These are phyloP conservation scores for Chrysemys picta DNA, from an alignment of 2,113 vertebrate species.

Conservation along the genomic window DNA sequence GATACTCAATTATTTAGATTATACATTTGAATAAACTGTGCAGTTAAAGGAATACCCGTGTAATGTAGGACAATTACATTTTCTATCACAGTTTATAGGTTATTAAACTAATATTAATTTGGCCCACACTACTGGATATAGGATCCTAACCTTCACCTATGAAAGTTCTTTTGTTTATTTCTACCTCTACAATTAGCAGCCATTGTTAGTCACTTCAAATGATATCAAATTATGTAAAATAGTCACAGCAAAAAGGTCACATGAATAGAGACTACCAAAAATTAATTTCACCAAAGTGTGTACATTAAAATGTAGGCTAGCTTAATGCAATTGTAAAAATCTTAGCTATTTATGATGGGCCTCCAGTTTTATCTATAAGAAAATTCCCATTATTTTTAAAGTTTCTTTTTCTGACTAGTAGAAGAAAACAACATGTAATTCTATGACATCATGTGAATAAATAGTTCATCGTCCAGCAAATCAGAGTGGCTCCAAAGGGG, in stretches of 20 bases:
- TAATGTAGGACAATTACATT: constrained; percentile 86
- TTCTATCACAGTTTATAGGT: constrained; percentile 81
- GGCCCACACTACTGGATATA: constrained; percentile 75
- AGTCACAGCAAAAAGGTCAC: constrained; percentile 53
- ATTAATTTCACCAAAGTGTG: constrained; percentile 53
- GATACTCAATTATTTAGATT: constrained; percentile 87
- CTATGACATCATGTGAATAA: neutral
- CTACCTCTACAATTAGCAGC: constrained; percentile 66
- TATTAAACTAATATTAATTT: constrained; percentile 84
- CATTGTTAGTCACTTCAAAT: constrained; percentile 72
- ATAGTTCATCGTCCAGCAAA: neutral
- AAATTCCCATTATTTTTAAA: neutral
- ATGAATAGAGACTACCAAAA: constrained; percentile 66
- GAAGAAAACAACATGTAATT: neutral
- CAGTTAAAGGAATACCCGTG: constrained; percentile 78
- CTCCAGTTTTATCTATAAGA: constrained; percentile 9
- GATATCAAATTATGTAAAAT: constrained; percentile 74
- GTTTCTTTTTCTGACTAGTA: neutral
- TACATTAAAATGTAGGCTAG: constrained; percentile 61
- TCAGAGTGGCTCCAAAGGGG: neutral
- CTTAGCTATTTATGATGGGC: neutral
- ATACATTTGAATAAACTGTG: constrained; percentile 83
- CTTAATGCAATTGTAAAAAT: constrained; percentile 40
- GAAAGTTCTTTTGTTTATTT: constrained; percentile 72
- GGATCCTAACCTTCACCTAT: constrained; percentile 75